These are phyloP conservation scores for Ptychochromis oligacanthus DNA, from an alignment of 2,113 vertebrate species.

Conservation along the genomic window DNA sequence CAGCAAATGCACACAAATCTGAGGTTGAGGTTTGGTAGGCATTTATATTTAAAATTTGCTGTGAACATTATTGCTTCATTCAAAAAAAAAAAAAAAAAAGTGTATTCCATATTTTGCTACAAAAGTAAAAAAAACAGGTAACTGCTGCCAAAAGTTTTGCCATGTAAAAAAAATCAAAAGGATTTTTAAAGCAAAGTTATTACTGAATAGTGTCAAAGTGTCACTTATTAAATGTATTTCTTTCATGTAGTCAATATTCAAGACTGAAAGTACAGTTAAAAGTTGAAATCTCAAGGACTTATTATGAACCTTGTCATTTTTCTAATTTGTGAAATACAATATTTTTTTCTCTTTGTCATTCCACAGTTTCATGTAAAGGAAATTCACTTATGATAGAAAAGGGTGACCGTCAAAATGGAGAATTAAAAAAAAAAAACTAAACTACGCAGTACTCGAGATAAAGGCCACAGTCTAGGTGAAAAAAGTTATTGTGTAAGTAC, in stretches of 20 bases:
- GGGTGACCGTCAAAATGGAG: no score
- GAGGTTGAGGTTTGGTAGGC: background rate
- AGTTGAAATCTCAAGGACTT: background rate
- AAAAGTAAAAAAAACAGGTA: background rate
- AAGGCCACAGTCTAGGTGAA: no score
- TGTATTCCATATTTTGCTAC: background rate
- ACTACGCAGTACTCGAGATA: no score
- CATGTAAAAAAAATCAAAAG: background rate
- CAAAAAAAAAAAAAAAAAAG: background rate
- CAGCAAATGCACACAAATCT: background rate
- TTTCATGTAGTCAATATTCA: background rate
- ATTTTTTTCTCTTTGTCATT: no score
- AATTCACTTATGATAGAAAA: no score
- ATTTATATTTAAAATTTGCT: background rate
- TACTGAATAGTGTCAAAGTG: background rate
- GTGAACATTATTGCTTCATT: background rate
- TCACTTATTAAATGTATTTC: background rate
- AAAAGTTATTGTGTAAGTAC: no score
- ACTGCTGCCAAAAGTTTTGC: background rate
- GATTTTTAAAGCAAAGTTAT: background rate
- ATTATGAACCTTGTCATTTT: background rate
- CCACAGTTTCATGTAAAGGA: no score
- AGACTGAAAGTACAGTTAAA: no score
- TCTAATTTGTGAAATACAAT: no score
- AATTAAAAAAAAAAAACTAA: no score